Evolutionary conservation across 2,797 vertebrate genomes (phyloP), one percentile per base, ranked within the genome.

Genomic region (Tauraco hartlaubi): DNA sequence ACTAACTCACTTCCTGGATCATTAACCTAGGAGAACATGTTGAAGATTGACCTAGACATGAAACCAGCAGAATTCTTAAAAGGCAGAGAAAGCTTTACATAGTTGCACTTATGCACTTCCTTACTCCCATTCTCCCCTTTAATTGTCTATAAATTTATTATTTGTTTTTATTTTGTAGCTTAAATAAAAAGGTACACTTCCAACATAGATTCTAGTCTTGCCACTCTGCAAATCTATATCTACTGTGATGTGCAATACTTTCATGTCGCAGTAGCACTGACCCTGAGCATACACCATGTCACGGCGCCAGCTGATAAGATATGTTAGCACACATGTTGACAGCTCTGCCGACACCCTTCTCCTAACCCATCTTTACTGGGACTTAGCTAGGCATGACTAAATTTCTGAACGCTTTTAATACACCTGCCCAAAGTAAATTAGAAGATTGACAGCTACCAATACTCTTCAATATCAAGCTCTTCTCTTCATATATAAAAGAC

Each of bases 21-120:
- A 63, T 91, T 94, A 94, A 66, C 1, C 20, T 14, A 69, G 44
- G 16, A 78, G 21, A 94, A 58, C 1, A 2, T 6, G 35, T 18
- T 62, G 59, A 90, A 68, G 56, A 94, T 23, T 79, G 83, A 88
- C 56, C 44, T 51, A 88, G n/a, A 56, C 14, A 56, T 6, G 63
- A 95, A 96, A 96, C 90, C 3, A 46, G 43, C 74, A 86, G 37
- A 82, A 81, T 49, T 92, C 71, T 88, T 92, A 94, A 93, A 91
- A 90, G n/a, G 46, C 26, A 96, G 84, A 95, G 67, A 13, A 39
- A 96, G 86, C 31, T 93, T 74, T 72, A 49, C 2, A 1, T 18
- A 69, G 61, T 12, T 37, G 74, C 49, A 85, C 31, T 85, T 33
- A 48, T 0, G 11, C 10, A 25, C 11, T 77, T 91, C 77, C 73